These are phyloP conservation scores for Datnioides undecimradiatus DNA, from an alignment of 2,113 vertebrate genomes.

Conservation along the genomic window DNA sequence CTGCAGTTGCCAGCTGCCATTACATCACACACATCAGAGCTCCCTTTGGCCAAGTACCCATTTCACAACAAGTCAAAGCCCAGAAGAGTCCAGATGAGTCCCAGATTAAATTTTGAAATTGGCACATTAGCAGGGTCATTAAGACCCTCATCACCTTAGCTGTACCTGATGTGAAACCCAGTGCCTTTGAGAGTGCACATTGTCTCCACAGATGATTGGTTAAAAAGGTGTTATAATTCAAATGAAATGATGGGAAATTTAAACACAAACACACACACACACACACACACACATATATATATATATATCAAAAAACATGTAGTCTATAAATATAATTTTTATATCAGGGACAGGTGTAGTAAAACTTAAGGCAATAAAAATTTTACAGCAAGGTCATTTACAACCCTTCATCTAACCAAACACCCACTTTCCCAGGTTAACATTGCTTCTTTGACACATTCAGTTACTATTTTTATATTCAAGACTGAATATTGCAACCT, in stretches of 20 bases:
- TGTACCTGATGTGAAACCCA: not conserved
- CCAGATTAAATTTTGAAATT: constrained; percentile 13
- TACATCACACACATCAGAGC: not conserved
- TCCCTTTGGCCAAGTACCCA: not conserved
- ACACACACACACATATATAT: too few species aligned
- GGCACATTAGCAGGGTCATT: not conserved
- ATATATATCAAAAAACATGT: not conserved
- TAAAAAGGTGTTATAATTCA: not conserved
- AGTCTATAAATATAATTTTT: not conserved
- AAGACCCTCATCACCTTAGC: not conserved
- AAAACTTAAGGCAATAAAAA: not conserved
- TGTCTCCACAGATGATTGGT: not conserved
- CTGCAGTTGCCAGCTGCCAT: not conserved
- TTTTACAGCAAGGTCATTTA: not conserved
- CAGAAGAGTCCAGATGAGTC: constrained; percentile 4
- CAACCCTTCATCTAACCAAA: not conserved
- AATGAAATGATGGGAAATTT: not conserved
- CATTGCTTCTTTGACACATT: not conserved
- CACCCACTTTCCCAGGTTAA: not conserved
- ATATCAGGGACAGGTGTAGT: not conserved
- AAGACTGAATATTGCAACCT: not conserved
- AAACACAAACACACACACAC: too few species aligned
- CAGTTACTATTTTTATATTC: not conserved
- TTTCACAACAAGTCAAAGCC: not conserved
- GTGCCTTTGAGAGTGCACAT: not conserved